These are phyloP conservation scores for Cynocephalus volans DNA, from an alignment of 2,113 vertebrate genomes.

Conservation along the genomic window DNA sequence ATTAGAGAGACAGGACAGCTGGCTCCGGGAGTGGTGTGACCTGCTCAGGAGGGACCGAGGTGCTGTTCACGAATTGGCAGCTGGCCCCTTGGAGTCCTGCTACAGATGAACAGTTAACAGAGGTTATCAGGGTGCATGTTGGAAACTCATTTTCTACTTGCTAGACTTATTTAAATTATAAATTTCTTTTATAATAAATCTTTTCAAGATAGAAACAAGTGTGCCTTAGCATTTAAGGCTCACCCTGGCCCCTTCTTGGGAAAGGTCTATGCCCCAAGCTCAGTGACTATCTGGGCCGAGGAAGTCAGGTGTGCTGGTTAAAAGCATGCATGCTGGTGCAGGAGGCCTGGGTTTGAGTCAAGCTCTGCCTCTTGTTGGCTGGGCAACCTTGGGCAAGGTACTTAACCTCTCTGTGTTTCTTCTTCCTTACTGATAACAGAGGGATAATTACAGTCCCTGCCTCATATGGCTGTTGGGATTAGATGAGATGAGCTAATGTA, in stretches of 20 bases:
- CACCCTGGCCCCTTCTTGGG: not conserved
- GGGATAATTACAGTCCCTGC: not conserved
- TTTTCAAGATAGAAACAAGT: not conserved
- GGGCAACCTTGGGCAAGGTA: not conserved
- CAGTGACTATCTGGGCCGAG: not conserved
- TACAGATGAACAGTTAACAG: not conserved
- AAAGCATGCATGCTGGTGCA: not conserved
- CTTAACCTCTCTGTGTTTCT: not conserved
- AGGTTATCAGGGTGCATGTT: not conserved
- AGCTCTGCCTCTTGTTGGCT: not conserved
- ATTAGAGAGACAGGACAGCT: not conserved
- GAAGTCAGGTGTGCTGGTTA: not conserved
- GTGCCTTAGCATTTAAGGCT: not conserved
- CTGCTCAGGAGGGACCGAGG: accelerated
- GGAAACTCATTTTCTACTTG: not conserved
- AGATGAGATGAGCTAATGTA: not conserved
- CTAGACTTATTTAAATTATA: not conserved
- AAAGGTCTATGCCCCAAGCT: not conserved
- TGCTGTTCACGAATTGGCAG: not conserved
- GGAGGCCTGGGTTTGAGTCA: accelerated
- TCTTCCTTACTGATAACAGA: not conserved
- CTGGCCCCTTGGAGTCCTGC: not conserved
- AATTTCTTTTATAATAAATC: not conserved
- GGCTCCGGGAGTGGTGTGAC: accelerated
- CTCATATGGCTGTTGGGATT: not conserved